Evolutionary conservation across 2,888 invertebrate species (phyloP).

Genomic region (Glaucopsyche alexis): DNA sequence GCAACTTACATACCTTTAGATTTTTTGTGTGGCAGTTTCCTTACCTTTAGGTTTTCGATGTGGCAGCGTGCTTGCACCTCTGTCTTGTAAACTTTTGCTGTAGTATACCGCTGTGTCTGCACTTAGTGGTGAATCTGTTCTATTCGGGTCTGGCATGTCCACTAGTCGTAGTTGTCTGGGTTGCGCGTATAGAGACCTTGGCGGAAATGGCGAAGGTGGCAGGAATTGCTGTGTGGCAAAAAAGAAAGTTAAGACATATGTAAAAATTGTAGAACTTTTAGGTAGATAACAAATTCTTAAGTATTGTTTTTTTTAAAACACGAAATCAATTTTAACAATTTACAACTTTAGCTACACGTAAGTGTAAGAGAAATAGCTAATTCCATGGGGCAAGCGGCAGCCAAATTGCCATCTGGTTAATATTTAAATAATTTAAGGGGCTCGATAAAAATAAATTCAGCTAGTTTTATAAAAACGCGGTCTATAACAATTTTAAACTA

Average conservation of each 20-base stretch:
- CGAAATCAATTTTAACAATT: too few species aligned
- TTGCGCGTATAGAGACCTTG: constrained; percentile 7
- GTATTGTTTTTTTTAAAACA: too few species aligned
- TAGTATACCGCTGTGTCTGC: constrained; percentile 5
- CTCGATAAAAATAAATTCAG: too few species aligned
- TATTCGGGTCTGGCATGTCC: constrained; percentile 4
- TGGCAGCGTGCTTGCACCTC: background rate
- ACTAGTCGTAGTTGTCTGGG: background rate
- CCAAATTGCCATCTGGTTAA: too few species aligned
- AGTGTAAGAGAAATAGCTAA: too few species aligned
- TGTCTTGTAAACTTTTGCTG: constrained; percentile 16
- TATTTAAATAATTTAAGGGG: too few species aligned
- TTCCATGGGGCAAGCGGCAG: too few species aligned
- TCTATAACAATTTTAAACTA: too few species aligned
- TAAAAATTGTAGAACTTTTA: too few species aligned
- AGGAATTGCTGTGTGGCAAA: constrained; percentile 3
- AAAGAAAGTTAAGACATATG: background rate
- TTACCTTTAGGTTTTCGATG: background rate
- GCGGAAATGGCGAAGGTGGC: background rate
- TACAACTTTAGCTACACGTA: too few species aligned
- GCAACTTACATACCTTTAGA: background rate
- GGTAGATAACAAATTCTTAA: too few species aligned
- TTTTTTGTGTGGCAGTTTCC: background rate
- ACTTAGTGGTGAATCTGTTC: background rate
- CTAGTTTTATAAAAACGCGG: too few species aligned